These are phyloP conservation scores for Potorous gilbertii DNA, from an alignment of 2,797 vertebrate species.

Conservation along the genomic window DNA sequence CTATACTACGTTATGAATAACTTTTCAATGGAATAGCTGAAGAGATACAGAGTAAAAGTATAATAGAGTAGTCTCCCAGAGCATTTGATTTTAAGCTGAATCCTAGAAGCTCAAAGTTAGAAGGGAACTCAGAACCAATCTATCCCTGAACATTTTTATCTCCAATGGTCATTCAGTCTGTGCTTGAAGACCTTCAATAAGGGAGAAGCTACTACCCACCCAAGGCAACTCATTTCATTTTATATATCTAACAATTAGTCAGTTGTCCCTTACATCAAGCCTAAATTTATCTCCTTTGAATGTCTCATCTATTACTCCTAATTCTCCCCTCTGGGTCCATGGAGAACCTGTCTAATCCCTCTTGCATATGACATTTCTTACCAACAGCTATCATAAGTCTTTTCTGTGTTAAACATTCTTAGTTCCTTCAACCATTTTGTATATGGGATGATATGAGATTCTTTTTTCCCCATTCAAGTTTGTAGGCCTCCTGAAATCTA, in stretches of 20 bases:
- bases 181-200: neutral
- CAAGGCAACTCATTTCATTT: neutral
- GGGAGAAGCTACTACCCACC: neutral
- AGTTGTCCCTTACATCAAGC: neutral
- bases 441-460: neutral
- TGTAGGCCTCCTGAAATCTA: neutral
- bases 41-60: neutral
- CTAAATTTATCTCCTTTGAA: neutral
- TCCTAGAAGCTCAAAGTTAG: neutral
- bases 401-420: neutral
- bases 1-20: neutral
- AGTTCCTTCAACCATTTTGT: neutral
- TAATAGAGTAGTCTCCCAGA: neutral
- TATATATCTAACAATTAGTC: neutral
- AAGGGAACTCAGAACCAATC: neutral
- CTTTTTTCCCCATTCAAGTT: neutral
- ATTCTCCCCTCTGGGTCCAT: neutral
- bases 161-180: neutral
- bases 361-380: neutral
- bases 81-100: neutral
- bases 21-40: neutral
- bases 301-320: neutral
- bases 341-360: neutral
- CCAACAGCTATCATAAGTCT: neutral
- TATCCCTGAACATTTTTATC: neutral